Percentiles rank a stretch among this genome's conserved stretches.
Evolutionary conservation across 2,888 invertebrate species (phyloP).

Genomic region (Chelonus formosanus): DNA sequence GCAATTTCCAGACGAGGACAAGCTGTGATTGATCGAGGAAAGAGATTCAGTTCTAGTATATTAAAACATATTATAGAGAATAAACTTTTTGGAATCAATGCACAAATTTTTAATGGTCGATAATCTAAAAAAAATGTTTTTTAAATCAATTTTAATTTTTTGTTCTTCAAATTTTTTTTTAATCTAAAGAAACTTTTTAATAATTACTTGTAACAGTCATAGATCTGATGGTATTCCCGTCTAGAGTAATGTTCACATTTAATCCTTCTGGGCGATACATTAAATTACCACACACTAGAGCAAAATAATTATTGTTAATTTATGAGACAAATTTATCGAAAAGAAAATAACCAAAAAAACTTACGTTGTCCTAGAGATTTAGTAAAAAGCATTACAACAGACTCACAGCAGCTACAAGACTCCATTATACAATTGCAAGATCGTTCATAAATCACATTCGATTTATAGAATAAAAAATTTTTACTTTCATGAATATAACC

Average conservation of each 20-base stretch:
- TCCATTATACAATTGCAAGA: slow-evolving; percentile 46
- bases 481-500: not conserved
- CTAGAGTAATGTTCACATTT: slow-evolving; percentile 50
- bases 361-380: slow-evolving; percentile 47
- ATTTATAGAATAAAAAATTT: slow-evolving; percentile 46
- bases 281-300: slow-evolving; percentile 55
- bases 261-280: slow-evolving; percentile 50
- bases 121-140: slow-evolving; percentile 44
- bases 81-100: slow-evolving; percentile 50
- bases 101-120: slow-evolving; percentile 50
- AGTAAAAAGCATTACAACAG: slow-evolving; percentile 49
- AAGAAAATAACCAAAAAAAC: slow-evolving; percentile 26
- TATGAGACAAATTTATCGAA: no score
- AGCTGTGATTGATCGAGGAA: slow-evolving; percentile 52
- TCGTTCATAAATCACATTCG: slow-evolving; percentile 43
- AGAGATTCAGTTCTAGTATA: slow-evolving; percentile 50
- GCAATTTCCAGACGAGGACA: slow-evolving; percentile 51
- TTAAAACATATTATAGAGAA: slow-evolving; percentile 54
- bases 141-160: not conserved
- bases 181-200: not conserved
- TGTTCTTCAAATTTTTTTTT: no score
- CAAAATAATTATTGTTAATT: no score
- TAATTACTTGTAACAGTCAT: slow-evolving; percentile 48
- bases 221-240: slow-evolving; percentile 43
- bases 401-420: slow-evolving; percentile 55